Conservation (phyloP, 2,888 invertebrate genomes). For the Sericinus montela region DNA sequence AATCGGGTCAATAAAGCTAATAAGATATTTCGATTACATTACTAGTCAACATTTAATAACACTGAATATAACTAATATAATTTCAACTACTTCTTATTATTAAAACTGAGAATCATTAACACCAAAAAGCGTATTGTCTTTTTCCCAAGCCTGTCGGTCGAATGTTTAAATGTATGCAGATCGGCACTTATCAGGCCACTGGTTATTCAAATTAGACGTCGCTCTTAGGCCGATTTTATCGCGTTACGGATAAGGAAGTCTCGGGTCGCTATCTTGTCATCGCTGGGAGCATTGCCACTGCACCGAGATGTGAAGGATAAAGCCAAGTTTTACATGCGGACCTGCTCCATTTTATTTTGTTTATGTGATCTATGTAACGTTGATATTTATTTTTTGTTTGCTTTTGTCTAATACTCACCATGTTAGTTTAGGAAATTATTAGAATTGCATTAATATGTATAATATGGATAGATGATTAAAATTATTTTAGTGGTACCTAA, state of each 20-base stretch:
- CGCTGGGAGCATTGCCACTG: slow-evolving; percentile 41
- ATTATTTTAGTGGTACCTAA: too few relatives aligned
- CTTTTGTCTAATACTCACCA: too few relatives aligned
- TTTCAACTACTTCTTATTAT: not conserved
- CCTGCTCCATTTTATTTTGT: not conserved
- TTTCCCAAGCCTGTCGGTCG: slow-evolving; percentile 48
- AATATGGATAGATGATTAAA: too few relatives aligned
- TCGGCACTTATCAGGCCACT: slow-evolving; percentile 42
- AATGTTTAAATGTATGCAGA: slow-evolving; percentile 47
- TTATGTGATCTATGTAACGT: not conserved
- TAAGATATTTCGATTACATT: too few relatives aligned
- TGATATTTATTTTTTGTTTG: not conserved
- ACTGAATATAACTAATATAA: too few relatives aligned
- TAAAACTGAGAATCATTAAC: slow-evolving; percentile 3
- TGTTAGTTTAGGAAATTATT: too few relatives aligned
- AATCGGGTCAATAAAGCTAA: too few relatives aligned
- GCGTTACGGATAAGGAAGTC: slow-evolving; percentile 68
- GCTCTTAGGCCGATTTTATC: slow-evolving; percentile 58
- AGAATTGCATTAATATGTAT: too few relatives aligned
- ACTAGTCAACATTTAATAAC: too few relatives aligned
- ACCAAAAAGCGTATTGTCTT: slow-evolving; percentile 21
- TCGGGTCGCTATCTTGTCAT: slow-evolving; percentile 55
- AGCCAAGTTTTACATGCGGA: not conserved
- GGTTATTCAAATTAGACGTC: slow-evolving; percentile 68
- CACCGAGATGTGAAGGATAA: slow-evolving; percentile 26